phyloP scores from a whole-genome alignment of 1,140 invertebrate species.

The Eupristina koningsbergeri region DNA sequence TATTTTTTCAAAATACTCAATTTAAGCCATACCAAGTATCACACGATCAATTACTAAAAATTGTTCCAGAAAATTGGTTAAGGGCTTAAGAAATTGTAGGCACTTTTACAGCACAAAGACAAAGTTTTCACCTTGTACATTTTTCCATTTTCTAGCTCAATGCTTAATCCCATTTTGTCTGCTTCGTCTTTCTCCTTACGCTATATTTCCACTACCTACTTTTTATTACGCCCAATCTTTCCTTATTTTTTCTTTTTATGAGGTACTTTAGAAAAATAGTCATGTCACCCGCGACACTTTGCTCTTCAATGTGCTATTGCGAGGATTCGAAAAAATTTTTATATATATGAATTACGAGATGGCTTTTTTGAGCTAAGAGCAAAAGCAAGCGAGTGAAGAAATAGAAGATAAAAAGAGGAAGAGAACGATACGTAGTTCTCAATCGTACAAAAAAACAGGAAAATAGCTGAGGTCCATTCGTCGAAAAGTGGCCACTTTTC shows the following conservation, averaged over 20 bases:
- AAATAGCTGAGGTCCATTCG: slow-evolving; percentile 43
- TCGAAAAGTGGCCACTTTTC: slow-evolving; percentile 48
- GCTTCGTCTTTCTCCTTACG: background rate
- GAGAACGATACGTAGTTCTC: slow-evolving; percentile 29
- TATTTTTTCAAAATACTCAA: too few relatives aligned
- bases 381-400: background rate
- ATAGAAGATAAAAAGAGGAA: background rate
- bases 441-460: slow-evolving; percentile 29
- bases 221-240: slow-evolving; percentile 4
- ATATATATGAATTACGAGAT: slow-evolving; percentile 30
- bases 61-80: background rate
- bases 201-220: background rate
- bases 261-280: slow-evolving; percentile 40
- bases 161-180: background rate
- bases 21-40: too few relatives aligned
- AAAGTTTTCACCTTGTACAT: background rate
- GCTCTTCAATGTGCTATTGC: background rate
- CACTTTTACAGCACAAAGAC: background rate
- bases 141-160: background rate
- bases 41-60: background rate
- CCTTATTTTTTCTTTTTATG: background rate
- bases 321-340: slow-evolving; percentile 40
- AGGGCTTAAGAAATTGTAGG: background rate
- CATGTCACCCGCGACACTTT: background rate
- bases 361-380: slow-evolving; percentile 1